Evolutionary conservation across 2,888 invertebrate genomes (phyloP).

Genomic region (Stegana nigrithorax): DNA sequence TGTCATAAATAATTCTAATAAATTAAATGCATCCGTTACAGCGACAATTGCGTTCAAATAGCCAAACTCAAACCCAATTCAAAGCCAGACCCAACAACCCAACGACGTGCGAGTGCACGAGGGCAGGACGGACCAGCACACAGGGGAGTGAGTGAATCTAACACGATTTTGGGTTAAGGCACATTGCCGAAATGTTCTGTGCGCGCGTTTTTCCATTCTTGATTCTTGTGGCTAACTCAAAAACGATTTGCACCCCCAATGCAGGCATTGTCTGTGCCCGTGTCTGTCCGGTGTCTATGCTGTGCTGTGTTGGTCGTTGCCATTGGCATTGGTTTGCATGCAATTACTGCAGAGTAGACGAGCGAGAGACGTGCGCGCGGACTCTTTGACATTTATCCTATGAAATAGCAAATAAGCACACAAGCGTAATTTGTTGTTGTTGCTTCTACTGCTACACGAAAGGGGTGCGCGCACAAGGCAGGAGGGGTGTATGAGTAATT

Average conservation of each 20-base stretch:
- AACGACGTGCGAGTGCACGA: neutral
- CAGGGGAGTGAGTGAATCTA: slow-evolving; percentile 36
- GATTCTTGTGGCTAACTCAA: slow-evolving; percentile 24
- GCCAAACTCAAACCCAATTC: neutral
- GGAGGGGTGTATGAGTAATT: neutral
- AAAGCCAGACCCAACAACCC: neutral
- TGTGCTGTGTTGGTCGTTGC: neutral
- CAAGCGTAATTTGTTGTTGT: slow-evolving; percentile 30
- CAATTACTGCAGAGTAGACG: neutral
- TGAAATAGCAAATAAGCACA: slow-evolving; percentile 49
- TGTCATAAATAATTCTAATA: slow-evolving; percentile 68
- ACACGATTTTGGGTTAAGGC: slow-evolving; percentile 21
- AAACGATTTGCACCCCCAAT: slow-evolving; percentile 61
- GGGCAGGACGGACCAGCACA: neutral
- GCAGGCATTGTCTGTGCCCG: neutral
- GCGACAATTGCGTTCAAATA: slow-evolving; percentile 37
- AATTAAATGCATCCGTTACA: slow-evolving; percentile 68
- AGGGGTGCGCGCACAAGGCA: slow-evolving; percentile 32
- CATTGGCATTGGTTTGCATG: slow-evolving; percentile 11
- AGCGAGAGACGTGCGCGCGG: slow-evolving; percentile 11
- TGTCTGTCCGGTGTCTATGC: neutral
- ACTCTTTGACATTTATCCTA: slow-evolving; percentile 57
- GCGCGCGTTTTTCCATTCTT: slow-evolving; percentile 1
- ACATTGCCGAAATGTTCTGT: neutral
- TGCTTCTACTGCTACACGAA: slow-evolving; percentile 22